These are phyloP conservation scores for Falco peregrinus DNA, from an alignment of 2,797 vertebrate genomes.

Conservation along the genomic window DNA sequence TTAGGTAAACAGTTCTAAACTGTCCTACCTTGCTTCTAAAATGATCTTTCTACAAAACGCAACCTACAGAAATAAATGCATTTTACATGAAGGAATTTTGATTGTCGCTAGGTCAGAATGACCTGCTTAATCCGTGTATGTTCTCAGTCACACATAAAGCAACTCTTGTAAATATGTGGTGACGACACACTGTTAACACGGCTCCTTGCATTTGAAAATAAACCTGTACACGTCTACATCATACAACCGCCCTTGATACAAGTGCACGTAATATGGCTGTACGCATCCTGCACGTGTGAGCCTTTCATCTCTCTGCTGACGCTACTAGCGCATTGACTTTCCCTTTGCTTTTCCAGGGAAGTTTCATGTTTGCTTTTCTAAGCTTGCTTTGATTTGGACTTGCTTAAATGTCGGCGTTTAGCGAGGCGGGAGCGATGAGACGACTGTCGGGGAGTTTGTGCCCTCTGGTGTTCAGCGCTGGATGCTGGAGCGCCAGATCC, in stretches of 20 bases:
- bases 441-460: neutral
- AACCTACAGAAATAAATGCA: neutral
- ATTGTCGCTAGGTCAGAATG: neutral
- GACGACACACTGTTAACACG: neutral
- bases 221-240: rapidly evolving
- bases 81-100: neutral
- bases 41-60: neutral
- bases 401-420: neutral
- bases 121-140: neutral
- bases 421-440: neutral
- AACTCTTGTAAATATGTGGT: rapidly evolving
- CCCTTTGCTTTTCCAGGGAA: neutral
- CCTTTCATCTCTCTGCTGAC: neutral
- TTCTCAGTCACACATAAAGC: neutral
- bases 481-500: neutral
- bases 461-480: slow-evolving; percentile 66
- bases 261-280: neutral
- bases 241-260: neutral
- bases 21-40: neutral
- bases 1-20: neutral
- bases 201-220: neutral
- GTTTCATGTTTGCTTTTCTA: neutral
- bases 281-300: rapidly evolving
- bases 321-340: neutral
- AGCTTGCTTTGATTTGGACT: neutral